Evolutionary conservation across 53 echinoderm and acorn worm genomes (phyloP).

Genomic region (Zoroaster sp.): DNA sequence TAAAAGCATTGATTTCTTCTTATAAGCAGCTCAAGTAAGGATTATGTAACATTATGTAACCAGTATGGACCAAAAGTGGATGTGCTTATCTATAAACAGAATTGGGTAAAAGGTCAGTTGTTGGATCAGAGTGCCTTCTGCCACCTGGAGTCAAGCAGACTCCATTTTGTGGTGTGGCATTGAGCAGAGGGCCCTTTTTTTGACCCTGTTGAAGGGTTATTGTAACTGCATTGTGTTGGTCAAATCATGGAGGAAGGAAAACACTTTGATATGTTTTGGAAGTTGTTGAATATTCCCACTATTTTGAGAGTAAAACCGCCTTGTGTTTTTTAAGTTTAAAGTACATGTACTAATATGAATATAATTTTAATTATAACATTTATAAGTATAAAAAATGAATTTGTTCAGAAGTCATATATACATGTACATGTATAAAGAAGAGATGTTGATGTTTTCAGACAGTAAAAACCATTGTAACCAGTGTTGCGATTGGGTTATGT

Average conservation of each 20-base stretch:
- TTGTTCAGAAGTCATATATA: too few relatives aligned
- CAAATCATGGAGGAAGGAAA: neutral
- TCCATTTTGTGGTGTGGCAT: constrained; percentile 31
- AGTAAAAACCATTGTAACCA: too few relatives aligned
- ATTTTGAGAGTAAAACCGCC: too few relatives aligned
- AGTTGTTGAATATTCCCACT: too few relatives aligned
- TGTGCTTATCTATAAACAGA: neutral
- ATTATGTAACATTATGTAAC: constrained; percentile 62
- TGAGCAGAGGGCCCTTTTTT: neutral
- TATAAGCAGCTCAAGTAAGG: neutral
- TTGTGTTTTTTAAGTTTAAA: too few relatives aligned
- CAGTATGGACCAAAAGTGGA: neutral
- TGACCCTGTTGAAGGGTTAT: neutral
- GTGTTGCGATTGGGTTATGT: too few relatives aligned
- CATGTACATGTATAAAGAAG: too few relatives aligned
- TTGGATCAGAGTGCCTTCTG: neutral
- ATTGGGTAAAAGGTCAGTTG: neutral
- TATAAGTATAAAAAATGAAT: too few relatives aligned
- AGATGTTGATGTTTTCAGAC: too few relatives aligned
- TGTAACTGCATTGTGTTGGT: neutral
- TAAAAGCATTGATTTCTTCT: neutral
- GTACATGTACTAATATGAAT: too few relatives aligned
- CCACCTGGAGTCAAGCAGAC: neutral
- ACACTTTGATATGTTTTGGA: too few relatives aligned
- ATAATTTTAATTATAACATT: too few relatives aligned